Evolutionary conservation across 2,113 vertebrate species (phyloP).

Genomic region (Otus sunia): DNA sequence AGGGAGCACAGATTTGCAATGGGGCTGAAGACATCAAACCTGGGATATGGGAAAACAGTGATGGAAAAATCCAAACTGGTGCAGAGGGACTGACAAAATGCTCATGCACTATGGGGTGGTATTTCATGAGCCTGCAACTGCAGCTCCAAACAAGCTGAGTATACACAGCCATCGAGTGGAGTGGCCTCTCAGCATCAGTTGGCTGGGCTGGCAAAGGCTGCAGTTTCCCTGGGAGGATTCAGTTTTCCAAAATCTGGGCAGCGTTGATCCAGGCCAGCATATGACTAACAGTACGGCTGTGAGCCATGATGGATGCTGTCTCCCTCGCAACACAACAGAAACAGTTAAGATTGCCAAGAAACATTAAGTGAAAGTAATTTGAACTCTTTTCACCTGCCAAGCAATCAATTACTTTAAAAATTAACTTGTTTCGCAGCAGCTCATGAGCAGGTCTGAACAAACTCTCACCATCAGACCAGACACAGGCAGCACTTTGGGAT

Average conservation of each 20-base stretch:
- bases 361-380: background rate
- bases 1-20: background rate
- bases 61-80: background rate
- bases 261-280: background rate
- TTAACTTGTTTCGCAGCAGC: background rate
- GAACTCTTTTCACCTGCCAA: slow-evolving; percentile 31
- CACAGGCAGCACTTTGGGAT: background rate
- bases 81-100: accelerated
- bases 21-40: background rate
- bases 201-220: background rate
- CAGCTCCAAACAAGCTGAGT: background rate
- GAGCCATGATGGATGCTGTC: slow-evolving; percentile 6
- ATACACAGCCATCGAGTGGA: background rate
- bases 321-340: slow-evolving; percentile 38
- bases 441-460: background rate
- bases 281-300: background rate
- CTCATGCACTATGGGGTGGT: accelerated
- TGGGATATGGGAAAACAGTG: background rate
- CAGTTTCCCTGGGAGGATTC: background rate
- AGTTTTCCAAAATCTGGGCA: slow-evolving; percentile 17
- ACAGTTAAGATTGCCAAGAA: slow-evolving; percentile 22
- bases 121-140: background rate
- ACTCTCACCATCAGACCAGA: background rate
- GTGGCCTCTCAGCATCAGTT: background rate
- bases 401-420: slow-evolving; percentile 7